Evolutionary conservation across 2,888 invertebrate genomes (phyloP).

Genomic region (Dichetophora obliterata): DNA sequence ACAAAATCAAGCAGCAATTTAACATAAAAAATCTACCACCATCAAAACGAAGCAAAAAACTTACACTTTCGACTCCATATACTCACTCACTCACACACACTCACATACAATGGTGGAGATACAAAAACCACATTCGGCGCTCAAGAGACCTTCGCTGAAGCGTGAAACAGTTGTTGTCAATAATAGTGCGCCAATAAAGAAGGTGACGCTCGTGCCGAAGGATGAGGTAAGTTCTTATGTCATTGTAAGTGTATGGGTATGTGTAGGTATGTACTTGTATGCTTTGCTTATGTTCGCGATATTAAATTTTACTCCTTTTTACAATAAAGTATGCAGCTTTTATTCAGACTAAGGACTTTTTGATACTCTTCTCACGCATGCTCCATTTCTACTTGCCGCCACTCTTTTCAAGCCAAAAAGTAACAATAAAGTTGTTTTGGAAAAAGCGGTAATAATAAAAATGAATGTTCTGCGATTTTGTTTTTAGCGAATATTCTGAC

Average conservation of each 20-base stretch:
- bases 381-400: not conserved
- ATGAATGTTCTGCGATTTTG: not conserved
- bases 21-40: conserved; percentile 11
- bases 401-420: too few species aligned
- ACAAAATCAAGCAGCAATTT: too few species aligned
- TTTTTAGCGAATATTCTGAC: not conserved
- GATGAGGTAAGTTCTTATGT: conserved; percentile 67
- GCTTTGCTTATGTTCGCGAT: not conserved
- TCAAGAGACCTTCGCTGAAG: conserved; percentile 66
- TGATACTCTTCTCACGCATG: not conserved
- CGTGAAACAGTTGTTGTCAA: conserved; percentile 69
- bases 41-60: not conserved
- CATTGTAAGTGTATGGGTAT: not conserved
- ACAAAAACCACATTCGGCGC: conserved; percentile 67
- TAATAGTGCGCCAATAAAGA: conserved; percentile 68
- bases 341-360: too few species aligned
- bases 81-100: conserved; percentile 16
- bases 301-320: not conserved
- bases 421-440: too few species aligned
- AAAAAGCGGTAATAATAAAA: not conserved
- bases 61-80: not conserved
- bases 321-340: too few species aligned
- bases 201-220: conserved; percentile 68
- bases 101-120: conserved; percentile 64
- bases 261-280: not conserved